Evolutionary conservation across 2,113 vertebrate genomes (phyloP).

Genomic region (Aplodontia rufa): DNA sequence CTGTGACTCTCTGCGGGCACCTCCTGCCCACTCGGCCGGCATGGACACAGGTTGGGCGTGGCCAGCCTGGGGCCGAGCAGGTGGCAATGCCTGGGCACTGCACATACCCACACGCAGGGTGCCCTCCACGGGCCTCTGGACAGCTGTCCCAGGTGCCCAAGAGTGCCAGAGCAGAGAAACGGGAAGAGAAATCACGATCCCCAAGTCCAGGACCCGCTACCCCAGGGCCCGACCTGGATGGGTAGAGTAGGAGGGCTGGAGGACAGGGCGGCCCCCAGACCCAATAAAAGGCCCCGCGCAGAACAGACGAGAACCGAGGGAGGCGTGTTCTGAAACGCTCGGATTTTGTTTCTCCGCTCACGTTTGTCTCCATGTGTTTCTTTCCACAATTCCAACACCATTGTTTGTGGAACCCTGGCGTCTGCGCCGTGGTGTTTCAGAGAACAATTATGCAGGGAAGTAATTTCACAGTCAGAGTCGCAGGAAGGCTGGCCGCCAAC

Average conservation of each 20-base stretch:
- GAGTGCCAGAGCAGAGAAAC: not conserved
- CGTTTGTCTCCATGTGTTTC: not conserved
- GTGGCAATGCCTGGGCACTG: rapidly evolving
- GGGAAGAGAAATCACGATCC: rapidly evolving
- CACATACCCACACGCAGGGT: not conserved
- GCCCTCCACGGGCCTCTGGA: too few relatives aligned
- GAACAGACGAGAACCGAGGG: slow-evolving; percentile 70
- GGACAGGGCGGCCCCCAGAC: not conserved
- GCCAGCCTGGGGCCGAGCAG: not conserved
- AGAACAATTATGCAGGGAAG: slow-evolving; percentile 75
- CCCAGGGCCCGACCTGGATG: too few relatives aligned
- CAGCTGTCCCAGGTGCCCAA: rapidly evolving
- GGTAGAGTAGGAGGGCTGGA: not conserved
- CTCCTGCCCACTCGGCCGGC: rapidly evolving
- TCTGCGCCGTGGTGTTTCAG: slow-evolving; percentile 60
- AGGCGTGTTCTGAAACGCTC: slow-evolving; percentile 83
- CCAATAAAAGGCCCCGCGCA: not conserved
- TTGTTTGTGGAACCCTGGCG: slow-evolving; percentile 56
- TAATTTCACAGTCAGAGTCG: slow-evolving; percentile 84
- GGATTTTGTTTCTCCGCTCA: slow-evolving; percentile 72
- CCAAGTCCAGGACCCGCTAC: not conserved
- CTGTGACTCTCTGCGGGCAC: not conserved
- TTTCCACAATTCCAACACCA: not conserved
- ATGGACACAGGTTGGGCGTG: not conserved
- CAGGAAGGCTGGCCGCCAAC: slow-evolving; percentile 59